Evolutionary conservation across 1,140 invertebrate species (phyloP).

Genomic region (Pemphigus obesinymphae): DNA sequence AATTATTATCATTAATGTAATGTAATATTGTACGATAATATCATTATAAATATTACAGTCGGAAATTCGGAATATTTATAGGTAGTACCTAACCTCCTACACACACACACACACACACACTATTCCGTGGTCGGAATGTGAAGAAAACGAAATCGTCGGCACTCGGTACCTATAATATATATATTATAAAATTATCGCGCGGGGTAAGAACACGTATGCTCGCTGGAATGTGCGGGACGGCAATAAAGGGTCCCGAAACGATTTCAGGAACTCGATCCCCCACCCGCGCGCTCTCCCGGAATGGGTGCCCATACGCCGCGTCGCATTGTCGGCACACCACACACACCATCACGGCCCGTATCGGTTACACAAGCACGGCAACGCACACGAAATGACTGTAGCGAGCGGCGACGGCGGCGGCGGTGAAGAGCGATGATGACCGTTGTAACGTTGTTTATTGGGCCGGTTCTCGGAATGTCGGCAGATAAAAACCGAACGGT

Average conservation of each 20-base stretch:
- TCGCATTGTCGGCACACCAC: background rate
- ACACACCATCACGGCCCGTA: background rate
- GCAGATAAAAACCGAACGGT: conserved; percentile 30
- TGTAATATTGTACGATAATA: background rate
- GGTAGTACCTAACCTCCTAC: too few species aligned
- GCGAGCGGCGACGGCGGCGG: background rate
- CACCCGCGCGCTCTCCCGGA: background rate
- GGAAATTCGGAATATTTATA: too few species aligned
- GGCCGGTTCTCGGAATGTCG: conserved; percentile 39
- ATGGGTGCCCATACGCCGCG: background rate
- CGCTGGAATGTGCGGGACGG: background rate
- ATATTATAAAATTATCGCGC: background rate
- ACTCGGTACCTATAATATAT: too few species aligned
- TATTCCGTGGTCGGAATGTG: too few species aligned
- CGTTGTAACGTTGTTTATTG: conserved; percentile 41
- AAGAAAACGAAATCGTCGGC: too few species aligned
- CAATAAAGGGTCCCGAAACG: background rate
- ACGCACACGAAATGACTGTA: background rate
- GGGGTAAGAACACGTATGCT: background rate
- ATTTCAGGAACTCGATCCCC: conserved; percentile 9
- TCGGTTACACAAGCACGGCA: background rate
- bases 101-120: too few species aligned
- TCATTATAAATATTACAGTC: background rate
- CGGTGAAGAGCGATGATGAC: conserved; percentile 13
- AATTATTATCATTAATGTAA: background rate